Evolutionary conservation across 2,888 invertebrate genomes (phyloP).

Genomic region (Ophioninae sp.): DNA sequence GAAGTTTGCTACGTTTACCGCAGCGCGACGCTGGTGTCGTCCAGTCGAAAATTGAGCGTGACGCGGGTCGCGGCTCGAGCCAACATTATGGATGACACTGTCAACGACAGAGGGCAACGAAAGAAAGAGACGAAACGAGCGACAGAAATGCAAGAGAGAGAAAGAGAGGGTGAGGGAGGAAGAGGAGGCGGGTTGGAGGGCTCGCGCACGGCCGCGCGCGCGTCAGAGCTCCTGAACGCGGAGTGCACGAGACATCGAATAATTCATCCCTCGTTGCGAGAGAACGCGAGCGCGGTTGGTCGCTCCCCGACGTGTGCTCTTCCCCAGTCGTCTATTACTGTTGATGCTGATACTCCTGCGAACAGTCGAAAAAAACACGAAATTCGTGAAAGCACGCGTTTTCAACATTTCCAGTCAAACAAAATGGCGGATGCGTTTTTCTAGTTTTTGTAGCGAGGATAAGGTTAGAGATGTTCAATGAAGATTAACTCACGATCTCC

Average conservation of each 20-base stretch:
- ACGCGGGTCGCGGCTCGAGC: constrained; percentile 43
- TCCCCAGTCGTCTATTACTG: neutral
- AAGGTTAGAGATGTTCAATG: no score
- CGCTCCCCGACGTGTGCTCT: constrained; percentile 43
- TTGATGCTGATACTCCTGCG: constrained; percentile 13
- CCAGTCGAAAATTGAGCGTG: constrained; percentile 53
- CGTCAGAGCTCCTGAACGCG: constrained; percentile 65
- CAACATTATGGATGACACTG: constrained; percentile 77
- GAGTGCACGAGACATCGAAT: constrained; percentile 78
- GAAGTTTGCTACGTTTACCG: constrained; percentile 21
- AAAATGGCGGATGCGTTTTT: no score
- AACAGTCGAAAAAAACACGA: neutral
- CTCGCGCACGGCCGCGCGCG: constrained; percentile 61
- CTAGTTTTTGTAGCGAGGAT: no score
- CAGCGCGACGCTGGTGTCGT: constrained; percentile 8
- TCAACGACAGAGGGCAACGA: constrained; percentile 69
- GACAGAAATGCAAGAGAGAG: neutral
- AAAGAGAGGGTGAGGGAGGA: constrained; percentile 55
- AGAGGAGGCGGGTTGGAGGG: constrained; percentile 25
- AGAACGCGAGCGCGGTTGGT: constrained; percentile 34
- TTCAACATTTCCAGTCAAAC: no score
- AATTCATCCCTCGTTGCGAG: constrained; percentile 75
- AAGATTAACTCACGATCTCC: no score
- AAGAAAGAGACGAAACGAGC: neutral
- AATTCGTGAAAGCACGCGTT: no score